Base-by-base conservation (phyloP, 1,140 invertebrate species). In the Cyphomyrmex costatus region DNA sequence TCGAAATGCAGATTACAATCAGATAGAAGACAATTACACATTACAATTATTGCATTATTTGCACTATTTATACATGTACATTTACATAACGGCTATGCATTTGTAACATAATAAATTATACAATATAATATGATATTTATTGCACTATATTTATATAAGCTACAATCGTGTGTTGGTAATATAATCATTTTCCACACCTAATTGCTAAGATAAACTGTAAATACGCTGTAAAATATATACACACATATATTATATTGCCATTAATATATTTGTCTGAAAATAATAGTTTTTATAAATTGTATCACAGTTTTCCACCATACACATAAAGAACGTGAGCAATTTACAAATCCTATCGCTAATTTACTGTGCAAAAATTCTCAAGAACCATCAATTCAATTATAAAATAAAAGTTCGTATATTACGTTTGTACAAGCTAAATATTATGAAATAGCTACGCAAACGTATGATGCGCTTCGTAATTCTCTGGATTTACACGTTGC, bases 261-360 rank as follows among this genome's bases (percentile, higher is more conserved):
- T 30, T 1, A 56, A 27, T 21, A 30, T 63, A 63, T 33, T 77
- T 30, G 42, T 12, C 24, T 79, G 16, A 30, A 30, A 14, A 30
- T 49, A 51, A 66, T 78, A 19, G 3, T 42, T 79, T 36, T 79
- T 51, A 21, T 49, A 68, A 80, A 36, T 65, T 49, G 42, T 65
- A 65, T 51, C 46, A 65, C 42, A 66, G 46, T 53, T 51, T 51
- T n/a, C 19, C 12, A 14, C 16, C n/a, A 19, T 65, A 33, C 7
- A 33, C 16, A 21, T 33, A 46, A 61, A 76, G 12, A 36, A 49
- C 14, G 14, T 33, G 12, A 66, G 61, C 27, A 49, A 66, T 79
- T 79, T 19, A 51, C 5, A 65, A 66, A 66, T 53, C 12, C 19
- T 49, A 21, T 53, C 42, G 27, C 19, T 33, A 51, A 33, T 3